A percentile compares a stretch with the other conserved stretches of the same genome.
phyloP scores from a whole-genome alignment of 2,113 vertebrate species.

The Lichenostomus cassidix region DNA sequence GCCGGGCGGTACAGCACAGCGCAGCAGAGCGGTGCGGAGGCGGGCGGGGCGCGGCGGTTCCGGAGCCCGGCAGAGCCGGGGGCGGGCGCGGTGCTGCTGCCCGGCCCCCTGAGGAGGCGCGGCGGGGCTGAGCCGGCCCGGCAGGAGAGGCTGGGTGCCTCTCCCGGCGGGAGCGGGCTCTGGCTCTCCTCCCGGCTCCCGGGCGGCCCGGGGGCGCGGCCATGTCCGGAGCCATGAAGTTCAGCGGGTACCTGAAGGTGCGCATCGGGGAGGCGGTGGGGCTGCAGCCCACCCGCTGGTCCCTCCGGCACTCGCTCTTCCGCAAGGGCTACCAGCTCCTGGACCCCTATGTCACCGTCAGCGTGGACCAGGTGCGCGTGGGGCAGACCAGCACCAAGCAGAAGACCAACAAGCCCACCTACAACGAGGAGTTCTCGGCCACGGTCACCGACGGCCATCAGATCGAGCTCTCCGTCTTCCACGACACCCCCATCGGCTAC shows the following conservation, averaged over 20 bases:
- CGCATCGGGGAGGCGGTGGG: constrained; percentile 93
- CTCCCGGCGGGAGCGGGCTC: not conserved
- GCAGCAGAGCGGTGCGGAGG: no score
- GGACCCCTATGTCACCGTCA: constrained; percentile 94
- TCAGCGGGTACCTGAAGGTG: constrained; percentile 91
- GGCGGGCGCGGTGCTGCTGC: no score
- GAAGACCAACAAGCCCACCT: constrained; percentile 93
- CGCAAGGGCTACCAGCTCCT: constrained; percentile 84
- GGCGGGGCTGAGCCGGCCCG: no score
- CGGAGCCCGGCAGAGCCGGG: no score
- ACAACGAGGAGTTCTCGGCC: constrained; percentile 93
- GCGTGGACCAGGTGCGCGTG: constrained; percentile 91
- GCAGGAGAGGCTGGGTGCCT: no score
- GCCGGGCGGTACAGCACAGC: no score
- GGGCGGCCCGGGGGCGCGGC: not conserved
- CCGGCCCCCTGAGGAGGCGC: no score
- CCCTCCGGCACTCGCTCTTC: constrained; percentile 88
- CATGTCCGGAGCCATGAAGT: constrained; percentile 86
- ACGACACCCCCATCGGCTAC: constrained; percentile 95
- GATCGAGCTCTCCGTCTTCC: constrained; percentile 92
- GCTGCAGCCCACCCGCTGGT: constrained; percentile 90
- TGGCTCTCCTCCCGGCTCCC: not conserved
- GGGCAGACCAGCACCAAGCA: constrained; percentile 94
- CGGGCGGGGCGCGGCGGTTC: no score
- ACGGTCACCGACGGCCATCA: constrained; percentile 83